These are phyloP conservation scores for Fringilla coelebs DNA, from an alignment of 2,797 vertebrate genomes.

Conservation along the genomic window DNA sequence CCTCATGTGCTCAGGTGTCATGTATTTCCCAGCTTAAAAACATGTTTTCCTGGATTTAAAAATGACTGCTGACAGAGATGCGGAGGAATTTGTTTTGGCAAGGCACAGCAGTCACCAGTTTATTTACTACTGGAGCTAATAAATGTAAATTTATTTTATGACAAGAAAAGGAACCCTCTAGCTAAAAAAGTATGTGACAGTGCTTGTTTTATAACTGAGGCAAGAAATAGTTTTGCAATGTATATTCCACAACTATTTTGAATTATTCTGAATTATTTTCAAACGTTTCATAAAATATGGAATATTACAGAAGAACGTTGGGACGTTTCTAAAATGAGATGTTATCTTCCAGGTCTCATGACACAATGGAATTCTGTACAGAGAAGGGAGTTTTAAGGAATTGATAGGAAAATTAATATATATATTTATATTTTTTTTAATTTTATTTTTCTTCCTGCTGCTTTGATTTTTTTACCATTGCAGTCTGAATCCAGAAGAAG, in stretches of 20 bases:
- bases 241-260: not conserved
- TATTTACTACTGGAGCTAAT: not conserved
- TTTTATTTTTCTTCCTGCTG: not conserved
- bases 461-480: not conserved
- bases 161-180: not conserved
- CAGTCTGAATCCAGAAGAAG: not conserved
- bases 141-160: not conserved
- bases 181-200: not conserved
- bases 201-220: not conserved
- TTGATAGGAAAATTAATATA: not conserved
- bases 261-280: not conserved
- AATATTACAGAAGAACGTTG: not conserved
- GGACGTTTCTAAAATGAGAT: not conserved
- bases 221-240: not conserved
- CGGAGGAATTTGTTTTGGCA: not conserved
- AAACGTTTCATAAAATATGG: not conserved
- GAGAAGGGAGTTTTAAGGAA: not conserved
- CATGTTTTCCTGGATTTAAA: not conserved
- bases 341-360: not conserved
- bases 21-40: not conserved
- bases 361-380: not conserved
- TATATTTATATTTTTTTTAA: not conserved
- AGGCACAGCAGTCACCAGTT: not conserved
- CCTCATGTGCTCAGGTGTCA: not conserved
- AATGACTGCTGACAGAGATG: not conserved